Conservation (phyloP, 2,113 vertebrate species). For the Semnornis frantzii region DNA sequence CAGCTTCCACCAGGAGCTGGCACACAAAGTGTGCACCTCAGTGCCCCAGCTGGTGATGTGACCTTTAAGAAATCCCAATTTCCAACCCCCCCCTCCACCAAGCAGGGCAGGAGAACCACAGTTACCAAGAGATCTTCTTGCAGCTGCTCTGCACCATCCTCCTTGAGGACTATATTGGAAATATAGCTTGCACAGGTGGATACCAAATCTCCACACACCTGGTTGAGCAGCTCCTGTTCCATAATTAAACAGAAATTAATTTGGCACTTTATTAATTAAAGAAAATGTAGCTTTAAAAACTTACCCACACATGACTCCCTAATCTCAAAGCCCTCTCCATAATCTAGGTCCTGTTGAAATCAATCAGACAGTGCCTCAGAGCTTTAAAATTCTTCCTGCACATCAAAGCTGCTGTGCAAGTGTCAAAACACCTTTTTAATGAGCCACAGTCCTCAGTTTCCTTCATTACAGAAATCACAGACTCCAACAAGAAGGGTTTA, state of each 20-base stretch:
- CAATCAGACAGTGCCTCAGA: not conserved
- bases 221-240: slow-evolving; percentile 77
- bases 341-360: slow-evolving; percentile 1
- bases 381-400: slow-evolving; percentile 2
- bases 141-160: slow-evolving; percentile 76
- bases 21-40: not conserved
- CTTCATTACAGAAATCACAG: slow-evolving; percentile 1
- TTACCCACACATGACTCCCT: not conserved
- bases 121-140: slow-evolving; percentile 87
- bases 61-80: not conserved
- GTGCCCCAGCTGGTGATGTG: not conserved
- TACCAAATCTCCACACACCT: slow-evolving; percentile 86
- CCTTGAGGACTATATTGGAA: slow-evolving; percentile 80
- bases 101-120: not conserved
- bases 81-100: too few relatives aligned
- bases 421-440: slow-evolving; percentile 40
- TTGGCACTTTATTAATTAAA: slow-evolving; percentile 11
- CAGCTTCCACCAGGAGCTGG: not conserved
- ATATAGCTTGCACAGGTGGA: slow-evolving; percentile 81
- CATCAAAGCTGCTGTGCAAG: slow-evolving; percentile 7
- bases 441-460: not conserved
- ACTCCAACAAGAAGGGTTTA: not conserved
- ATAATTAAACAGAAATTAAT: slow-evolving; percentile 10
- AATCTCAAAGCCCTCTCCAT: slow-evolving; percentile 23
- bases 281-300: not conserved